A percentile compares a stretch with the other conserved stretches of the same genome.
phyloP scores from a whole-genome alignment of 30 jellyfish, hydroid and myxozoan genomes.

The Sanderia malayensis region DNA sequence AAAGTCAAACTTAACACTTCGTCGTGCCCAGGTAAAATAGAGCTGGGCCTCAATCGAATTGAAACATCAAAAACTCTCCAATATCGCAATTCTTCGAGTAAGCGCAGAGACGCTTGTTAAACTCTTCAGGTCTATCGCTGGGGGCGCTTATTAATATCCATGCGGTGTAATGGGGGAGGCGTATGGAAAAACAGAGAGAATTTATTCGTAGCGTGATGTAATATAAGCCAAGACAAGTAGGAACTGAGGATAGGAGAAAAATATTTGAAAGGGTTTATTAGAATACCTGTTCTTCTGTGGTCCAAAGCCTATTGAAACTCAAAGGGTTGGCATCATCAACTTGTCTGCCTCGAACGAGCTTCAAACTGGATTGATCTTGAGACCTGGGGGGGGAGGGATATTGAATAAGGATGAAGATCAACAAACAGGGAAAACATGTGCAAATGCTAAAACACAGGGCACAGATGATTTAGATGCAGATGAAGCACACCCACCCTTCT shows the following conservation, averaged over 20 bases:
- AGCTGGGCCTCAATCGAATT: no score
- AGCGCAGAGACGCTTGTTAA: no score
- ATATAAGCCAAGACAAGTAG: background rate
- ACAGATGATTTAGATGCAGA: no score
- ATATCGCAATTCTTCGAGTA: background rate
- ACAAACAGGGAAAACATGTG: no score
- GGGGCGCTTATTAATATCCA: background rate
- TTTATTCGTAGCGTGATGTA: no score
- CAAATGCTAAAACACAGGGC: no score
- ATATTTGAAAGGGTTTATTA: background rate
- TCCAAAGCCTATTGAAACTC: conserved; percentile 79
- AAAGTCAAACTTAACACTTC: background rate
- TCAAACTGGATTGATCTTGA: conserved; percentile 11
- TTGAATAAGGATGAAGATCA: no score
- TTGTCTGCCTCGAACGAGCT: conserved; percentile 25
- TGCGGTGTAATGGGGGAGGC: background rate
- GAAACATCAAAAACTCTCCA: background rate
- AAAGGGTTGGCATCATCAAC: conserved; percentile 48
- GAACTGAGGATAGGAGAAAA: background rate
- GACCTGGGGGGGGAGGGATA: no score
- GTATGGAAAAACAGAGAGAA: no score
- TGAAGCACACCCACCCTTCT: background rate
- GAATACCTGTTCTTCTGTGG: conserved; percentile 85
- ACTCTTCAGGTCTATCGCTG: background rate
- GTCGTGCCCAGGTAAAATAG: no score